These are phyloP conservation scores for Rhinatrema bivittatum DNA, from an alignment of 2,797 vertebrate genomes.

Conservation along the genomic window DNA sequence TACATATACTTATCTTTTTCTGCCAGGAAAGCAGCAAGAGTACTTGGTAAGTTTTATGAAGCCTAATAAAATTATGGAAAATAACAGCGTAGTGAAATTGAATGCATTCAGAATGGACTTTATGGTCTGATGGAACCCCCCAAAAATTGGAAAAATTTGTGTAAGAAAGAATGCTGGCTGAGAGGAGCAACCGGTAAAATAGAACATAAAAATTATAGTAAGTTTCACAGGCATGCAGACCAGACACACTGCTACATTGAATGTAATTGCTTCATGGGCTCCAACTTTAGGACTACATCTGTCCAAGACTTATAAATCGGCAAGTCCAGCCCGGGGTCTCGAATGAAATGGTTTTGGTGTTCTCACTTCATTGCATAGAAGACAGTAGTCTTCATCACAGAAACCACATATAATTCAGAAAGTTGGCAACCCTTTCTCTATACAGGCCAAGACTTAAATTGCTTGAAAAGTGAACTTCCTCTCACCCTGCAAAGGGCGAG, in stretches of 20 bases:
- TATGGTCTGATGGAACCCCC: constrained; percentile 3
- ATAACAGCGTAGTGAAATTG: constrained; percentile 25
- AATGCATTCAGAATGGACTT: constrained; percentile 24
- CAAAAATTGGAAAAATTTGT: constrained; percentile 18
- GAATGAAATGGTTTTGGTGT: constrained; percentile 16
- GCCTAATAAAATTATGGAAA: constrained; percentile 30
- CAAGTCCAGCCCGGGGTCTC: constrained; percentile 7
- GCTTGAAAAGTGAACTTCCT: constrained; percentile 38
- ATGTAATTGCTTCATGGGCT: not conserved
- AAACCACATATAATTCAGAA: constrained; percentile 25
- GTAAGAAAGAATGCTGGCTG: constrained; percentile 2
- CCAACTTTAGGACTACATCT: too few relatives aligned
- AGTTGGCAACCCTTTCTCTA: constrained; percentile 9
- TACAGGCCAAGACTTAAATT: constrained; percentile 19
- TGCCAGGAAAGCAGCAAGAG: constrained; percentile 19
- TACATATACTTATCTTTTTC: constrained; percentile 21
- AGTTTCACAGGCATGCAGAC: constrained; percentile 2
- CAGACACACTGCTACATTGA: constrained; percentile 5
- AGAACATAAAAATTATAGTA: not conserved
- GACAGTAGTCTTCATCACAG: constrained; percentile 21
- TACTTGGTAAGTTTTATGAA: constrained; percentile 24
- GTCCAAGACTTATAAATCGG: constrained; percentile 4
- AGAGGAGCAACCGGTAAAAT: not conserved
- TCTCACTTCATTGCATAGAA: constrained; percentile 31
- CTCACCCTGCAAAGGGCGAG: constrained; percentile 7